A percentile compares a stretch with the other conserved stretches of the same genome.
These are phyloP conservation scores for Mugil cephalus DNA, from an alignment of 2,113 vertebrate species.

Conservation along the genomic window DNA sequence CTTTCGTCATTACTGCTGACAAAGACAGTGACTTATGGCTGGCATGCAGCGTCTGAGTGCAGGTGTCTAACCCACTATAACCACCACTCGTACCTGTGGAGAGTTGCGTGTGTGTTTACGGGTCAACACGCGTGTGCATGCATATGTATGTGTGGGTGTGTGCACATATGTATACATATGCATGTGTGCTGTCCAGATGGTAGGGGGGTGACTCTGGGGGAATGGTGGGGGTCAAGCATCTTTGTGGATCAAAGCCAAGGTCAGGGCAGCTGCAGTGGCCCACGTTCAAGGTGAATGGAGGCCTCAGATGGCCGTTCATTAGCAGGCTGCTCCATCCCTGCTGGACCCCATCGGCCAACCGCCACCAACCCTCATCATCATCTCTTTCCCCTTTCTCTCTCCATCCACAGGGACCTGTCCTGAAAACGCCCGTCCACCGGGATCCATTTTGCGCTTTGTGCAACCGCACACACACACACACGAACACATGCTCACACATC, in stretches of 20 bases:
- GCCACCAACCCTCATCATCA: conserved; percentile 58
- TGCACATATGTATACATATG: conserved; percentile 75
- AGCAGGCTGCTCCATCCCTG: conserved; percentile 79
- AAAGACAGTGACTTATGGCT: conserved; percentile 39
- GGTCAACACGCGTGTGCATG: conserved; percentile 57
- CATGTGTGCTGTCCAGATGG: conserved; percentile 83
- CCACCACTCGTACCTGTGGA: conserved; percentile 39
- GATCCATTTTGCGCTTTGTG: conserved; percentile 48
- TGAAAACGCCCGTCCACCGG: conserved; percentile 64
- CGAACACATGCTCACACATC: conserved; percentile 50
- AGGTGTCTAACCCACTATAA: neutral
- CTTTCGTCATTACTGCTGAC: conserved; percentile 40
- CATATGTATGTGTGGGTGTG: conserved; percentile 66
- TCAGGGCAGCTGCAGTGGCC: conserved; percentile 84
- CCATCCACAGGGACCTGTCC: conserved; percentile 65
- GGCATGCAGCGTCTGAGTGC: conserved; percentile 2
- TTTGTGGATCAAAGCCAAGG: conserved; percentile 88
- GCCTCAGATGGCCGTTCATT: conserved; percentile 86
- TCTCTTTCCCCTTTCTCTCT: conserved; percentile 27
- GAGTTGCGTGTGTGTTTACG: conserved; percentile 35
- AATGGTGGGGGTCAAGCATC: conserved; percentile 83
- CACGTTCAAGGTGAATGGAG: conserved; percentile 87
- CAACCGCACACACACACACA: conserved; percentile 31
- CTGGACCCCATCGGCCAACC: conserved; percentile 69
- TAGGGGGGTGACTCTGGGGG: conserved; percentile 69